Percentiles rank a stretch among this genome's conserved stretches.
Conservation (phyloP, 2,797 vertebrate genomes). For the Chelidonichthys spinosus region DNA sequence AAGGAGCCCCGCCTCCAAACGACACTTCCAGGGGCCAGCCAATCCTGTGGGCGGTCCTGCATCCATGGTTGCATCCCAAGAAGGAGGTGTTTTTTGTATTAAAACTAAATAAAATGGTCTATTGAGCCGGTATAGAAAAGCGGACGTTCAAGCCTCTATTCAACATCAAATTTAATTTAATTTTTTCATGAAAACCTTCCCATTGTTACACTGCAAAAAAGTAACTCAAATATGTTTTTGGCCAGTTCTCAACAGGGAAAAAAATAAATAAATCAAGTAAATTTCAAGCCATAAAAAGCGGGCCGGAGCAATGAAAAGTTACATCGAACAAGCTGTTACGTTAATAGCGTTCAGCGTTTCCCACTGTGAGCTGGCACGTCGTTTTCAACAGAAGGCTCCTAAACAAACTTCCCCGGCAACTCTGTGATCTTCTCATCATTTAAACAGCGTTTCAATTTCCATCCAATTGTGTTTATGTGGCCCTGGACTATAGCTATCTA, state of each 20-base stretch:
- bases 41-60: not conserved
- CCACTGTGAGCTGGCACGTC: conserved; percentile 37
- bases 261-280: not conserved
- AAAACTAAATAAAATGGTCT: not conserved
- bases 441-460: conserved; percentile 37
- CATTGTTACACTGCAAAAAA: not conserved
- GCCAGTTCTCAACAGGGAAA: not conserved
- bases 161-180: not conserved
- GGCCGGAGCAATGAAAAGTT: conserved; percentile 3
- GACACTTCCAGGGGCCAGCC: not conserved
- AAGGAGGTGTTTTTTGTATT: not conserved
- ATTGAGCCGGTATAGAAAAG: not conserved
- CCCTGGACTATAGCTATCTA: conserved; percentile 3
- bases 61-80: not conserved
- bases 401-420: conserved; percentile 28
- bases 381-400: conserved; percentile 35
- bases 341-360: conserved; percentile 24
- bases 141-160: not conserved
- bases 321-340: conserved; percentile 16
- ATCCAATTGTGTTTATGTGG: conserved; percentile 24
- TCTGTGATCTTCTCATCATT: conserved; percentile 40
- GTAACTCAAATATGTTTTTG: not conserved
- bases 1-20: not conserved
- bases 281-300: not conserved
- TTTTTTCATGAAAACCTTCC: not conserved